Conservation (phyloP, 2,888 invertebrate species). For the Frankliniella intonsa region DNA sequence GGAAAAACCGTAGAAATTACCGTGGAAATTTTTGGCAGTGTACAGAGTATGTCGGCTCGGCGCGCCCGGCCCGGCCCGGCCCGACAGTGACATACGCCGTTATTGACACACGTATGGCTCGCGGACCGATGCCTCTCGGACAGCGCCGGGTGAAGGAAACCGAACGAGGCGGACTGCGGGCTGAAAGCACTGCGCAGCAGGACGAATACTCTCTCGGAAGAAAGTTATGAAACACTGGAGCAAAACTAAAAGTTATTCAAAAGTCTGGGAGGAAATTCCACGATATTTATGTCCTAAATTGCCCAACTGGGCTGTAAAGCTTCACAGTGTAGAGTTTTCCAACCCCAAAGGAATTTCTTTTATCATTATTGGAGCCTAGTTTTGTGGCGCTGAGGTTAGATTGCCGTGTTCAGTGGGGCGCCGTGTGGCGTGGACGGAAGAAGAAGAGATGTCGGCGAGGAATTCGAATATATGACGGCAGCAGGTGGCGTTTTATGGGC, state of each 20-base stretch:
- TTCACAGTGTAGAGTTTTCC: too few relatives aligned
- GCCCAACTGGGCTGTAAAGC: too few relatives aligned
- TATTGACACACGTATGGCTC: neutral
- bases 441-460: neutral
- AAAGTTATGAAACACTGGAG: neutral
- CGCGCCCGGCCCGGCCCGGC: neutral
- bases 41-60: too few relatives aligned
- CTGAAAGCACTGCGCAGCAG: neutral
- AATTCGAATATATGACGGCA: conserved; percentile 22
- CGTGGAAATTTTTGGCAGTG: too few relatives aligned
- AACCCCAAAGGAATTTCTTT: too few relatives aligned
- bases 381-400: neutral
- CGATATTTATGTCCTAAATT: too few relatives aligned
- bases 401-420: neutral
- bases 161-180: neutral
- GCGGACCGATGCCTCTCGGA: too few relatives aligned
- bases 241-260: neutral
- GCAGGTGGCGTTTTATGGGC: conserved; percentile 24
- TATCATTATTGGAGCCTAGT: too few relatives aligned
- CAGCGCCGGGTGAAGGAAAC: neutral
- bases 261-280: neutral
- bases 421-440: neutral
- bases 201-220: neutral
- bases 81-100: neutral
- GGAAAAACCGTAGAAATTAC: too few relatives aligned